Conservation (phyloP, 2,888 invertebrate species). For the Apamea sordens region DNA sequence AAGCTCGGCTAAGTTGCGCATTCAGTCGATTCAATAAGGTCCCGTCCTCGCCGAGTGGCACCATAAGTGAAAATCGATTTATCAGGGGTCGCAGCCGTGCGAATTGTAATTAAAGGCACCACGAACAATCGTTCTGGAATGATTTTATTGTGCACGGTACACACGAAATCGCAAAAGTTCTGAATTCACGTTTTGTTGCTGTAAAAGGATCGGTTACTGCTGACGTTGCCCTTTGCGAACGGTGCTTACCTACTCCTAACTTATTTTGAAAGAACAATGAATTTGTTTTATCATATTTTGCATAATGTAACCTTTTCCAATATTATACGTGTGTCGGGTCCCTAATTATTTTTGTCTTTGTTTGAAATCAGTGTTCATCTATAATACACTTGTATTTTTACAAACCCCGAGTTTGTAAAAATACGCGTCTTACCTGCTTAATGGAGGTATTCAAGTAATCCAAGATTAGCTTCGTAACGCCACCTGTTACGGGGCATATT, state of each 20-base stretch:
- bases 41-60: slow-evolving; percentile 65
- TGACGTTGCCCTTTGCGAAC: background rate
- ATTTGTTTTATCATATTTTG: slow-evolving; percentile 3
- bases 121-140: slow-evolving; percentile 53
- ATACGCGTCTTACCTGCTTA: slow-evolving; percentile 13
- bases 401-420: background rate
- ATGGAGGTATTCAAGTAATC: slow-evolving; percentile 20
- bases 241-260: background rate
- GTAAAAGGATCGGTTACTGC: background rate
- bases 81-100: slow-evolving; percentile 57
- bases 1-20: slow-evolving; percentile 43
- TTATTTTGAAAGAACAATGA: background rate
- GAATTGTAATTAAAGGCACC: slow-evolving; percentile 67
- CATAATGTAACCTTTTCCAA: background rate
- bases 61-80: slow-evolving; percentile 78
- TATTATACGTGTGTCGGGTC: background rate
- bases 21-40: slow-evolving; percentile 52
- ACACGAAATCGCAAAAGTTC: slow-evolving; percentile 18
- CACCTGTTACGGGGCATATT: slow-evolving; percentile 58
- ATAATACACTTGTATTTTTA: slow-evolving; percentile 10
- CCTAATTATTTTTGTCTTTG: background rate
- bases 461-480: slow-evolving; percentile 26
- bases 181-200: slow-evolving; percentile 15
- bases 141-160: slow-evolving; percentile 39
- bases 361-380: slow-evolving; percentile 4